Base-by-base conservation (phyloP, 2,797 vertebrate species). In the Chiloscyllium punctatum region DNA sequence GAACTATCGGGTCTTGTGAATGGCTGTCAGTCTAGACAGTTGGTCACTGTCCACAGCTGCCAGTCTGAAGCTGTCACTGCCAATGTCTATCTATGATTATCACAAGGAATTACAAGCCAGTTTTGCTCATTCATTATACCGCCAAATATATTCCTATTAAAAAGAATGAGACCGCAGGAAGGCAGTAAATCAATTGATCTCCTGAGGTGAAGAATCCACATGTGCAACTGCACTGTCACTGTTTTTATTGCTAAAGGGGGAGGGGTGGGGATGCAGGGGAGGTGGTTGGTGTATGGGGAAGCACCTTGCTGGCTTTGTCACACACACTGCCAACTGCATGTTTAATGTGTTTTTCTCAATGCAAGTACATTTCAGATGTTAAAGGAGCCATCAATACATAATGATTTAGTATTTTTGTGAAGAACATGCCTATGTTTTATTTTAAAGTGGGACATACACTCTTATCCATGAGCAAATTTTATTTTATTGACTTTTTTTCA, bases 301-400 rank as follows among this genome's bases (percentile, higher is more conserved):
- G 23, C 57, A 66, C 88, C 37, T 37, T 69, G 66, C 66, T 92
- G n/a, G 9, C 18, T 92, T 92, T 69, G 66, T 8, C 18, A 7
- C 18, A 92, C n/a, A 69, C 66, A 69, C 66, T 69, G n/a, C 37
- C 62, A 25, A 4, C 8, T 69, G 42, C 21, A 69, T 92, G 30
- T 92, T 42, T 91, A n/a, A 33, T 62, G 57, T 62, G n/a, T 92
- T 23, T 69, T 92, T 91, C 53, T n/a, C 66, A 68, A 92, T 92
- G 90, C 37, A 33, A 68, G 62, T 21, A 66, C n/a, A 92, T 18
- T 23, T 68, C n/a, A 8, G 23, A 23, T 23, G 13, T 68, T 23
- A 27, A 92, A n/a, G 42, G 9, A 37, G 5, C 90, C 90, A 92
- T 69, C 69, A 69, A 69, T 92, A 42, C 42, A 37, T 42, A 25